Evolutionary conservation across 2,113 vertebrate genomes (phyloP).

Genomic region (Cairina moschata): DNA sequence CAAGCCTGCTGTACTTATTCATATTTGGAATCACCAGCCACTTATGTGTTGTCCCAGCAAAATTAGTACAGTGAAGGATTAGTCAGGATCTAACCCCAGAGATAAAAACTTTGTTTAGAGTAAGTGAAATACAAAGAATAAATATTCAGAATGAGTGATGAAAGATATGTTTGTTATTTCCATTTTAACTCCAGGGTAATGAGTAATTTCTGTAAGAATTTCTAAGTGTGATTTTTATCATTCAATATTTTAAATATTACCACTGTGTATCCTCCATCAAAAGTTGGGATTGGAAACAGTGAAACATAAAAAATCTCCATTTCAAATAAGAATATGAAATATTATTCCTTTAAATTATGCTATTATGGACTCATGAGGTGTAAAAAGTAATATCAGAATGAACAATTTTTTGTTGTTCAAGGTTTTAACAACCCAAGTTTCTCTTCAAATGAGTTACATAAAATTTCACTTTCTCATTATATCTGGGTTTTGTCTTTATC

Average conservation of each 20-base stretch:
- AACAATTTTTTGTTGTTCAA: background rate
- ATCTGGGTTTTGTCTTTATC: background rate
- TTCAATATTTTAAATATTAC: constrained; percentile 3
- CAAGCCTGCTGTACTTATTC: constrained; percentile 9
- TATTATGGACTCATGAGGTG: background rate
- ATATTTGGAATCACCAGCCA: constrained; percentile 23
- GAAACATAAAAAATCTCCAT: background rate
- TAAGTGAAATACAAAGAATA: constrained; percentile 30
- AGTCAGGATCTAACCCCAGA: background rate
- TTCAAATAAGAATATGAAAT: background rate
- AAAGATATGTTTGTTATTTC: constrained; percentile 31
- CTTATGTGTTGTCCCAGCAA: background rate
- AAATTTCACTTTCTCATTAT: background rate
- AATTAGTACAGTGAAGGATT: background rate
- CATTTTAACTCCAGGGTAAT: constrained; percentile 24
- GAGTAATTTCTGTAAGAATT: constrained; percentile 28
- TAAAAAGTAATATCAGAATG: background rate
- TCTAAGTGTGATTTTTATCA: constrained; percentile 20
- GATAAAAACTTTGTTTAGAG: constrained; percentile 3
- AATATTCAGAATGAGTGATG: constrained; percentile 11
- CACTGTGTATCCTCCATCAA: background rate
- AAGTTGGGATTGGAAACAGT: background rate
- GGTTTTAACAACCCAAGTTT: background rate
- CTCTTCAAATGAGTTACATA: background rate
- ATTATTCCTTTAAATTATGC: background rate